phyloP scores from a whole-genome alignment of 2,797 vertebrate species.

The Arnoldichthys spilopterus region DNA sequence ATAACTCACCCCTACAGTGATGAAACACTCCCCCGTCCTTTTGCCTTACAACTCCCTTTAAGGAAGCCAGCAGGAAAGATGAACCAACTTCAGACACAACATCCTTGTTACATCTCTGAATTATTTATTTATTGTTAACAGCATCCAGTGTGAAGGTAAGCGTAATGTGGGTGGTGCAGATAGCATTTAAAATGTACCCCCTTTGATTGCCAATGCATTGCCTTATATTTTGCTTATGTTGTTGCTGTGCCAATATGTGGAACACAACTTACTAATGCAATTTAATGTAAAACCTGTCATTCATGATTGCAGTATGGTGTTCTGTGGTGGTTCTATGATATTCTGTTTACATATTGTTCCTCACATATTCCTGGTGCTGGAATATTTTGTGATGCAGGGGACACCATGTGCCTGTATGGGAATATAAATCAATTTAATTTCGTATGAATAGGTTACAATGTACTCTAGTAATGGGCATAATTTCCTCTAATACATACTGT shows the following conservation, averaged over 20 bases:
- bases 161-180: conserved; percentile 1
- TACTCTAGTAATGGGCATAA: neutral
- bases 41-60: conserved; percentile 60
- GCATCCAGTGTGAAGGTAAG: conserved; percentile 41
- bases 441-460: neutral
- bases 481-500: neutral
- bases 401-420: too few relatives aligned
- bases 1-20: conserved; percentile 47
- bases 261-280: neutral
- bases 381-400: neutral
- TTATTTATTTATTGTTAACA: conserved; percentile 65
- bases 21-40: conserved; percentile 52
- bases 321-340: neutral
- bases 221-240: conserved; percentile 14
- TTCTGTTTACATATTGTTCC: neutral
- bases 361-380: neutral
- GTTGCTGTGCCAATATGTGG: conserved; percentile 3
- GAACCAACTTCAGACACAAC: conserved; percentile 58
- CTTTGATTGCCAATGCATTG: conserved; percentile 19
- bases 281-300: neutral
- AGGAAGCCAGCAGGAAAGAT: conserved; percentile 63
- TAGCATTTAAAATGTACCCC: neutral
- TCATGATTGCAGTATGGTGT: conserved; percentile 6
- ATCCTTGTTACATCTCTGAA: conserved; percentile 54
- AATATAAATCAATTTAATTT: neutral